Percentiles rank a stretch among this genome's conserved stretches.
These are phyloP conservation scores for Limenitis camilla DNA, from an alignment of 2,888 invertebrate genomes.

Conservation along the genomic window DNA sequence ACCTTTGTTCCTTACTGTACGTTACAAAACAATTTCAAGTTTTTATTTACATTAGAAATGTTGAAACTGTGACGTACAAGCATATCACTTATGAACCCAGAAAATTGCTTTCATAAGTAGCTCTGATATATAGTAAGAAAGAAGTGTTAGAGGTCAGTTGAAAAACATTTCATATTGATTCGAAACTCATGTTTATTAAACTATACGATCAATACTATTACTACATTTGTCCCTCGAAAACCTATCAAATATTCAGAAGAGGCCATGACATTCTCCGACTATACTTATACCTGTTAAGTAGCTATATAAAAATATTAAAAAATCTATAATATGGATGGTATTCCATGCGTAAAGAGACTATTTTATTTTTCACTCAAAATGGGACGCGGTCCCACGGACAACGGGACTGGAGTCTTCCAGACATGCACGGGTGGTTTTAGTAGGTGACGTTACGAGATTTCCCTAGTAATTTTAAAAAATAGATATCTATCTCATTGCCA, in stretches of 20 bases:
- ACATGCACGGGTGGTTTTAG: too few species aligned
- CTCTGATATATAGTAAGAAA: neutral
- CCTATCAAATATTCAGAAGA: constrained; percentile 13
- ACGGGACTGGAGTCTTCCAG: too few species aligned
- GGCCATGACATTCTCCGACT: neutral
- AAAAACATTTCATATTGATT: neutral
- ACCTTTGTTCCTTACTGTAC: constrained; percentile 3
- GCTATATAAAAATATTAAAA: neutral
- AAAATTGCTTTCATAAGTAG: too few species aligned
- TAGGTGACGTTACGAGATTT: too few species aligned
- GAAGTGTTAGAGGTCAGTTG: neutral
- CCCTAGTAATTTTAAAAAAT: too few species aligned
- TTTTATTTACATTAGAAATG: neutral
- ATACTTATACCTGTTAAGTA: neutral
- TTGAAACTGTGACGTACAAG: too few species aligned
- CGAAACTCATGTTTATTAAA: neutral
- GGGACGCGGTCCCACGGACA: too few species aligned
- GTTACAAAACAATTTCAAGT: neutral
- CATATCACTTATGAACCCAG: too few species aligned
- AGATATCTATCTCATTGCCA: too few species aligned
- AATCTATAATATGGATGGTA: too few species aligned
- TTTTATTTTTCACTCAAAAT: too few species aligned
- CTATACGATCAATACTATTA: constrained; percentile 7
- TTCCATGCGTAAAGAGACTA: too few species aligned
- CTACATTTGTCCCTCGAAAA: constrained; percentile 2